Base-by-base conservation (phyloP, 2,113 vertebrate species). In the Lontra canadensis region DNA sequence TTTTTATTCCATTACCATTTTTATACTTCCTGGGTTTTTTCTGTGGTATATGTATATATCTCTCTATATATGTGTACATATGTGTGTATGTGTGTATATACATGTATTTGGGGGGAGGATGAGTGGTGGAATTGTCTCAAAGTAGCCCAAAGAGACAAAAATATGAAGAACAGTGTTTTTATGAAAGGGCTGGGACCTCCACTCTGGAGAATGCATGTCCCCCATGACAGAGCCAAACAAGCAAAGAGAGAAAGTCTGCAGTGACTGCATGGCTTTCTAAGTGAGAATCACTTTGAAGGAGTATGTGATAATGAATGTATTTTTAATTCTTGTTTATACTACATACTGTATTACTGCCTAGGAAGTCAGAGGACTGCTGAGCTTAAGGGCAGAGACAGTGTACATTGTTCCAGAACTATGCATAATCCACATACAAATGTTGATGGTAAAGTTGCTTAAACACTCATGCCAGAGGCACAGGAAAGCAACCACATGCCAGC, bases 251-350 rank as follows among this genome's bases (percentile, higher is more conserved):
- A 71, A 69, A 23, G 7, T 84, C 6, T 59, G 7, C 15, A 20
- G n/a, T 39, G 20, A 69, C n/a, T 15, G 4, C 17, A 1, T 4
- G 12, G 14, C 17, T 95, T 29, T 89, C 55, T 1, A 34, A 59
- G 49, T 61, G 18, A 17, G 11, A 34, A 36, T 1, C 39, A 57
- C 29, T 95, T 79, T 59, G 55, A 36, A 94, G 39, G 47, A 52
- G 8, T 31, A 13, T 29, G 29, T 55, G 44, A 52, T 29, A 44
- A 55, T 4, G 8, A 80, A 15, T 10, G 13, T 25, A 11, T 73
- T 69, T 90, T 82, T 52, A 80, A 61, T 57, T 87, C 36, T 67
- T 34, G 2, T 52, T 97, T 80, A 26, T 92, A 21, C n/a, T 87
- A 42, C 4, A 73, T 7, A 25, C 42, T 59, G 3, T 61, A 17